These are phyloP conservation scores for Lasioglossum malachurum DNA, from an alignment of 2,888 invertebrate genomes.

Conservation along the genomic window DNA sequence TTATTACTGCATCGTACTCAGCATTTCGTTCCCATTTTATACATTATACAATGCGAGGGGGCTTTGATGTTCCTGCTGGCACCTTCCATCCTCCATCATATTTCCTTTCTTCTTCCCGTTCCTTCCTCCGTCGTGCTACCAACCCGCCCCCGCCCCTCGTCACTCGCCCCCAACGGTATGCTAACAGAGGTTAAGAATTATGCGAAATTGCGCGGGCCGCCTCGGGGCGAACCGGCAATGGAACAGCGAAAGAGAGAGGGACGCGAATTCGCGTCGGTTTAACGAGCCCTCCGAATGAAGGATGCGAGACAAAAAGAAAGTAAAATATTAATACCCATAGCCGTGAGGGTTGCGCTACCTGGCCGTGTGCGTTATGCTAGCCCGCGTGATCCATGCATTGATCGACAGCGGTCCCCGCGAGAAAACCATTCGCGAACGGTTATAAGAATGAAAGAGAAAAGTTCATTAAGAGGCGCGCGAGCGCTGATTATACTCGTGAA, in stretches of 20 bases:
- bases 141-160: neutral
- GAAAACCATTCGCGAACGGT: slow-evolving; percentile 29
- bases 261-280: slow-evolving; percentile 52
- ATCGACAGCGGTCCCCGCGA: slow-evolving; percentile 32
- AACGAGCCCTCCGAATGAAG: slow-evolving; percentile 34
- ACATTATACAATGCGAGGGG: slow-evolving; percentile 33
- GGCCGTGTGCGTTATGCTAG: slow-evolving; percentile 20
- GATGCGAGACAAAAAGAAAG: slow-evolving; percentile 31
- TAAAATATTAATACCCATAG: slow-evolving; percentile 36
- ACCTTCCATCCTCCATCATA: slow-evolving; percentile 38
- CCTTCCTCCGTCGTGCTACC: neutral
- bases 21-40: slow-evolving; percentile 44
- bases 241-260: slow-evolving; percentile 33
- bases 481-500: neutral
- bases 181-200: slow-evolving; percentile 54
- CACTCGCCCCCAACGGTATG: neutral
- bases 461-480: neutral
- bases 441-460: slow-evolving; percentile 6
- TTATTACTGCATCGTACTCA: slow-evolving; percentile 22
- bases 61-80: slow-evolving; percentile 35
- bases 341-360: slow-evolving; percentile 11
- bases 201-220: slow-evolving; percentile 41
- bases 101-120: slow-evolving; percentile 7
- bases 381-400: slow-evolving; percentile 15
- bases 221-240: slow-evolving; percentile 33